These are phyloP conservation scores for Nemoura dubitans DNA, from an alignment of 2,888 invertebrate genomes.

Conservation along the genomic window DNA sequence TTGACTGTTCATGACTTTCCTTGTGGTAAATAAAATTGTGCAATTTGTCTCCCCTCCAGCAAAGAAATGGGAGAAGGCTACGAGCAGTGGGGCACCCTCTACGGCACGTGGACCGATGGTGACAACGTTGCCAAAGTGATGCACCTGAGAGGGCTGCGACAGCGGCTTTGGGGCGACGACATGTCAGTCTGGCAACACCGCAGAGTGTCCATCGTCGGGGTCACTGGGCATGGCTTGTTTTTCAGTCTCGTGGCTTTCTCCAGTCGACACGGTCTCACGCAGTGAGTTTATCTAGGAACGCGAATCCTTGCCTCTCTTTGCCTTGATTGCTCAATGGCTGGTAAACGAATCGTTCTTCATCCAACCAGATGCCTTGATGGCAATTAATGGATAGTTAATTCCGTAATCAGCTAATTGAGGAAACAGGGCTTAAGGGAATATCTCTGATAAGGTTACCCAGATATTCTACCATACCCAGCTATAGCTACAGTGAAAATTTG, in stretches of 20 bases:
- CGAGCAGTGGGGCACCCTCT: conserved; percentile 71
- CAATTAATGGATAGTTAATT: too few species aligned
- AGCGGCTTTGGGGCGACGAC: conserved; percentile 61
- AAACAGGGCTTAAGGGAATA: too few species aligned
- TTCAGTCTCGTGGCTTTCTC: conserved; percentile 66
- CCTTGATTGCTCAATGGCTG: too few species aligned
- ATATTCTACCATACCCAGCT: too few species aligned
- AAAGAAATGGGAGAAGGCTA: conserved; percentile 60
- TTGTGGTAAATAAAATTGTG: not conserved
- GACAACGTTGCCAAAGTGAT: conserved; percentile 59
- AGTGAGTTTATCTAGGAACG: conserved; percentile 62
- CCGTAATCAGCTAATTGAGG: too few species aligned
- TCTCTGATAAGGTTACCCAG: too few species aligned
- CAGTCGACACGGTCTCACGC: conserved; percentile 64
- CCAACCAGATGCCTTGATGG: too few species aligned
- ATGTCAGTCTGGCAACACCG: conserved; percentile 56
- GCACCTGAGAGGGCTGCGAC: conserved; percentile 65
- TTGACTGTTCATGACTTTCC: too few species aligned
- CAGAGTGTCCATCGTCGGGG: conserved; percentile 59
- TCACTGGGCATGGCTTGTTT: conserved; percentile 66
- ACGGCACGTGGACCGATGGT: conserved; percentile 66
- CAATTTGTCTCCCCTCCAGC: conserved; percentile 12
- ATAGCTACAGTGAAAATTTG: too few species aligned
- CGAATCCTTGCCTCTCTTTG: too few species aligned
- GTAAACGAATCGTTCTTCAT: too few species aligned